Percentiles rank a stretch among this genome's conserved stretches.
Conservation (phyloP, 2,113 vertebrate genomes). For the Neoarius graeffei region DNA sequence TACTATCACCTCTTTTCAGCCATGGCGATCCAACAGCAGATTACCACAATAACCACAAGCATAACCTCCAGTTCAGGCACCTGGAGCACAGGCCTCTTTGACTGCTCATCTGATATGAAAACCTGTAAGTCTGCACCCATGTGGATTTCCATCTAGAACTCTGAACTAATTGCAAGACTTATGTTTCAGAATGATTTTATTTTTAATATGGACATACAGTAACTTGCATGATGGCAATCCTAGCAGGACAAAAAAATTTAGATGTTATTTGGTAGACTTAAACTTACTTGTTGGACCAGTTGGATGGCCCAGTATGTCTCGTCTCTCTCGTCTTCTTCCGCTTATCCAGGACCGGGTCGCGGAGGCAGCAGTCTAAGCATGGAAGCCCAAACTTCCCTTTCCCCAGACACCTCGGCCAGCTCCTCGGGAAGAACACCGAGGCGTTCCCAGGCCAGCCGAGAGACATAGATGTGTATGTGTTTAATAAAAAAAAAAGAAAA, state of each 20-base stretch:
- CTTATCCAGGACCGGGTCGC: too few relatives aligned
- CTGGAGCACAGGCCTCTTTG: conserved; percentile 68
- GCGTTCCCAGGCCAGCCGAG: too few relatives aligned
- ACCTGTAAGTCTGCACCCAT: conserved; percentile 65
- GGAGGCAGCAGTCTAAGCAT: too few relatives aligned
- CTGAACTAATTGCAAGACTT: not conserved
- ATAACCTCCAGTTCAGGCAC: not conserved
- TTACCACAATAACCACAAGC: conserved; percentile 25
- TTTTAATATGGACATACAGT: not conserved
- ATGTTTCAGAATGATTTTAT: not conserved
- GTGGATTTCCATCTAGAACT: not conserved
- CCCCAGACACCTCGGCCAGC: too few relatives aligned
- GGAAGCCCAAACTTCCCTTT: too few relatives aligned
- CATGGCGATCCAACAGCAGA: conserved; percentile 61
- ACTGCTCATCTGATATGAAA: conserved; percentile 66
- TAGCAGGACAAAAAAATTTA: not conserved
- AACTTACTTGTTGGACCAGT: not conserved
- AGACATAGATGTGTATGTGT: too few relatives aligned
- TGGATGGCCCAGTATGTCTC: not conserved
- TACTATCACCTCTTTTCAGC: conserved; percentile 7
- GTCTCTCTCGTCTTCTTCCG: too few relatives aligned
- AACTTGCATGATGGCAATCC: not conserved
- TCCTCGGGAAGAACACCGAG: too few relatives aligned
- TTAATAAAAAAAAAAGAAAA: not conserved
- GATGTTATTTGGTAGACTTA: not conserved